Evolutionary conservation across 2,797 vertebrate species (phyloP).

Genomic region (Morus bassanus): DNA sequence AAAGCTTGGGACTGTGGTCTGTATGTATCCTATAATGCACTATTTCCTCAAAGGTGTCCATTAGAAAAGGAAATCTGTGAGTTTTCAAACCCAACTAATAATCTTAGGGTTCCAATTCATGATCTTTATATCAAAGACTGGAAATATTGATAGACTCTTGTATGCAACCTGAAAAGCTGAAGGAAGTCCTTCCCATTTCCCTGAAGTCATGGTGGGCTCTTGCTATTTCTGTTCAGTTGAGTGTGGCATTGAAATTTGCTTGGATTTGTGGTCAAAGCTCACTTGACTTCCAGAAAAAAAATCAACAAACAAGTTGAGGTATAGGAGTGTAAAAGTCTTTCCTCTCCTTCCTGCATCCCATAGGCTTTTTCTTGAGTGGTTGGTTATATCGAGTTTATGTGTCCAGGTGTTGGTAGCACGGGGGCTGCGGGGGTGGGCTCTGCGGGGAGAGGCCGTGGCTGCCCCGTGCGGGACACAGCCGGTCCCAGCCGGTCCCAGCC

Average conservation of each 20-base stretch:
- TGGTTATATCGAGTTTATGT: neutral
- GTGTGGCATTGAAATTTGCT: neutral
- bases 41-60: neutral
- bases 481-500: neutral
- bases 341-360: neutral
- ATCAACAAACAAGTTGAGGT: neutral
- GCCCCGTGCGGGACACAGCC: neutral
- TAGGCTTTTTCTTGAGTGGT: neutral
- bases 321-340: neutral
- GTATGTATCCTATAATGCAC: neutral
- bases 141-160: neutral
- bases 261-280: neutral
- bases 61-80: neutral
- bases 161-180: neutral
- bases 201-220: neutral
- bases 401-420: accelerated
- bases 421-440: no score
- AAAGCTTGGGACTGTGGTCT: neutral
- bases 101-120: neutral
- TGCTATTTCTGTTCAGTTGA: neutral
- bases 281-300: neutral
- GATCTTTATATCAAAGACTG: neutral
- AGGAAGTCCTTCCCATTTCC: neutral
- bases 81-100: neutral
- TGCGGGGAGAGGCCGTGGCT: neutral